Percentiles rank a stretch among this genome's conserved stretches.
phyloP scores from a whole-genome alignment of 2,888 invertebrate species.

The Eueremaeus valkanovi region DNA sequence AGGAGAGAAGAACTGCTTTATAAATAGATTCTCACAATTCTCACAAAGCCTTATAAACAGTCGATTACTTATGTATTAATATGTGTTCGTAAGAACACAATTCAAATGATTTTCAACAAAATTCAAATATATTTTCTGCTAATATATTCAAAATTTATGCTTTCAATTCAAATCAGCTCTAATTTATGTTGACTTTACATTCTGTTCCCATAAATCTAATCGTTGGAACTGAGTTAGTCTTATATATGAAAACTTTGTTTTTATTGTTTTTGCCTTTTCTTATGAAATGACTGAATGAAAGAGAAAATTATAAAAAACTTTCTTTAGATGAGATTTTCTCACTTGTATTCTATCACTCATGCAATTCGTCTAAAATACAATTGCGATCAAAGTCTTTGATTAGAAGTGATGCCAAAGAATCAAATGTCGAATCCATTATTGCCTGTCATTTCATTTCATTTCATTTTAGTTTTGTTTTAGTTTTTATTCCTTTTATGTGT shows the following conservation, averaged over 20 bases:
- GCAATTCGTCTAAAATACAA: not conserved
- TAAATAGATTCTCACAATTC: slow-evolving; percentile 6
- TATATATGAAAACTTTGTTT: too few species aligned
- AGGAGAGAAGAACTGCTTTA: not conserved
- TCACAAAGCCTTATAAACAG: not conserved
- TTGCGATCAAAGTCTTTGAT: not conserved
- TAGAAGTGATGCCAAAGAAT: not conserved
- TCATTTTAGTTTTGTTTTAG: too few species aligned
- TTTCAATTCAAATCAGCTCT: not conserved
- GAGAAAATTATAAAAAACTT: too few species aligned
- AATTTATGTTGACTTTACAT: too few species aligned
- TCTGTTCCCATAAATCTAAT: too few species aligned
- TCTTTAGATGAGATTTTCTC: too few species aligned
- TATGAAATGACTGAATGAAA: too few species aligned
- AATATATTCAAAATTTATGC: not conserved
- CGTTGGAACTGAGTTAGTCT: too few species aligned
- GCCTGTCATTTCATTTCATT: too few species aligned
- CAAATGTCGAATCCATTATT: too few species aligned
- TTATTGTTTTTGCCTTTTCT: too few species aligned
- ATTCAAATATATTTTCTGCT: not conserved
- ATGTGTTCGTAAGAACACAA: not conserved
- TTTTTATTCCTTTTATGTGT: not conserved
- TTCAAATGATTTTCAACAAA: not conserved
- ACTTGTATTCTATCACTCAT: too few species aligned
- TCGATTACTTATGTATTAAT: not conserved